These are phyloP conservation scores for Gisinianus flammeolus DNA, from an alignment of 2,888 invertebrate genomes.

Conservation along the genomic window DNA sequence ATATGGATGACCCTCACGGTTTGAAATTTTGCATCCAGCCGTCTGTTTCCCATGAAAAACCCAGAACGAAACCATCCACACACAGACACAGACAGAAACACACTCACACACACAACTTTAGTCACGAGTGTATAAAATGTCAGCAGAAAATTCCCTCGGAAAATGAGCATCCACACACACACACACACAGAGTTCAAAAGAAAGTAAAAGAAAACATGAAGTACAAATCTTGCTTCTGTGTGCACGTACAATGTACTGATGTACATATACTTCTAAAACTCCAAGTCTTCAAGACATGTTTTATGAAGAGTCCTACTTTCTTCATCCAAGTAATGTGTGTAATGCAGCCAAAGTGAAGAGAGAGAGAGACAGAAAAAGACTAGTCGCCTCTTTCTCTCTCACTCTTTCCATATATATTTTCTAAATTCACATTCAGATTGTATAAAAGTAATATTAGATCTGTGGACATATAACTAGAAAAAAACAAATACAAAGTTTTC, in stretches of 20 bases:
- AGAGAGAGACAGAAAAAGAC: background rate
- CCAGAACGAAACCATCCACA: background rate
- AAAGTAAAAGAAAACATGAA: background rate
- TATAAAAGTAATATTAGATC: background rate
- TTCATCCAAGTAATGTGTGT: too few species aligned
- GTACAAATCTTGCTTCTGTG: background rate
- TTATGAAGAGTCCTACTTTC: too few species aligned
- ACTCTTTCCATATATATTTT: background rate
- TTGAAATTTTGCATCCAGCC: conserved; percentile 26
- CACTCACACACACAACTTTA: background rate
- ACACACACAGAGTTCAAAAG: background rate
- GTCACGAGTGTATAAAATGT: background rate
- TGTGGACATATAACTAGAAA: background rate
- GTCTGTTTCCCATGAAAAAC: conserved; percentile 28
- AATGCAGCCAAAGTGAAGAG: background rate
- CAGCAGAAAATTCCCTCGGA: background rate
- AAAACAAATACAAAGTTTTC: background rate
- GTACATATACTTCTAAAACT: background rate
- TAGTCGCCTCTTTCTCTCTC: background rate
- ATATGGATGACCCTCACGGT: background rate
- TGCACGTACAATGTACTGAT: background rate
- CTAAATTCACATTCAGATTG: background rate
- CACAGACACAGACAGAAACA: background rate
- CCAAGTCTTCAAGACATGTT: too few species aligned
- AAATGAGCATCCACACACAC: background rate